Base-by-base conservation (phyloP, 2,888 invertebrate genomes). In the Lasioglossum morio region DNA sequence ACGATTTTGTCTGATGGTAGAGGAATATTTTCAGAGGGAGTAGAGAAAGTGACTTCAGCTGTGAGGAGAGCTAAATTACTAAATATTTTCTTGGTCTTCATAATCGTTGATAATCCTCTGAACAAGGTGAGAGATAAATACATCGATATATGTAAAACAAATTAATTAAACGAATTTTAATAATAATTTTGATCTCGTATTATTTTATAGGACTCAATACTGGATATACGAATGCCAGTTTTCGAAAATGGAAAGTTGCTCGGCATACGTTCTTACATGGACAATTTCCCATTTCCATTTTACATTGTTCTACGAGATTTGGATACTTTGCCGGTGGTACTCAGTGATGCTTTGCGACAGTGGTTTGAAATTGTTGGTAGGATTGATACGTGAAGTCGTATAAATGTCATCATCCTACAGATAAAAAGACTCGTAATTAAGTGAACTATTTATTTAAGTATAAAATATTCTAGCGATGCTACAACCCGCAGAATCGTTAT, bases 321-420 rank as follows among this genome's bases (percentile, higher is more conserved):
- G 92, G 97, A 97, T 86, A 97, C 98, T 43, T 95, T 99, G 83
- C 99, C 99, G 0, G 96, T 97, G 57, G 98, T 99, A 1, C 96
- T 99, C 46, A 98, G 99, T 91, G 99, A 99, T 95, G 99, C 99
- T 0, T 96, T 99, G 86, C 96, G 99, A 82, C 99, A 99, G 94
- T 99, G 99, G 99, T 99, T 99, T 95, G 99, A 99, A 96, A 96
- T 99, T 85, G 98, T 99, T 23, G 97, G 97, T 30, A 97, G 97
- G 94, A 96, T 95, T 78, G 94, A 95, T 76, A 87, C 90, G 5
- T 94, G 5, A 46, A 46, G 16, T 46, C 4, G 5, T 19, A 46
- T 16, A 46, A 46, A 16, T 46, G 4, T 46, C 46, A 1, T 46
- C 46, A 46, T 46, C 16, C 46, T 46, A 46, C 16, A 46, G 5